These are phyloP conservation scores for Lutraria rhynchaena DNA, from an alignment of 1,140 invertebrate species.

Conservation along the genomic window DNA sequence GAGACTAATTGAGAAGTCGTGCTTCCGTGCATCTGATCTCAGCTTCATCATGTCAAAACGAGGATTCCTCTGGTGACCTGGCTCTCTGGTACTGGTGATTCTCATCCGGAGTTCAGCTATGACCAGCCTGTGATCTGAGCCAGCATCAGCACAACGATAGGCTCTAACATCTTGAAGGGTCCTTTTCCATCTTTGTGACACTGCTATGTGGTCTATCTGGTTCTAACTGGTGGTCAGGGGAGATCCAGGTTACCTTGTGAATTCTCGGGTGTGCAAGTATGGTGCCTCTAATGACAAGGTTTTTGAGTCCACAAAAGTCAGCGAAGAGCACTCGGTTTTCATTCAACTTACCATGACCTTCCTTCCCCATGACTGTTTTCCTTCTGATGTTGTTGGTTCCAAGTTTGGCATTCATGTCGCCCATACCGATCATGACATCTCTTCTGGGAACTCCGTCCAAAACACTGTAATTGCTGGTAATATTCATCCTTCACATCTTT, in stretches of 20 bases:
- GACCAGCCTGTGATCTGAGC: background rate
- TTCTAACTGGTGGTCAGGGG: too few relatives aligned
- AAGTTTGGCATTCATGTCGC: constrained; percentile 65
- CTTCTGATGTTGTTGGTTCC: constrained; percentile 51
- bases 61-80: background rate
- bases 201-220: constrained; percentile 44
- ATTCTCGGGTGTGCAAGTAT: constrained; percentile 35
- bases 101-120: background rate
- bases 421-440: constrained; percentile 56
- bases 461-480: constrained; percentile 53
- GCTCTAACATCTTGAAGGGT: background rate
- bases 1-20: background rate
- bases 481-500: constrained; percentile 57
- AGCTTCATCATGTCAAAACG: background rate
- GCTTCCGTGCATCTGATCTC: background rate
- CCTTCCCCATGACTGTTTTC: constrained; percentile 50
- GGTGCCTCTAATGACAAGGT: constrained; percentile 50
- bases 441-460: constrained; percentile 52
- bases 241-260: too few relatives aligned
- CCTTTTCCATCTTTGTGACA: background rate
- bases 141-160: too few relatives aligned
- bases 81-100: background rate
- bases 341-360: constrained; percentile 44
- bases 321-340: constrained; percentile 62
- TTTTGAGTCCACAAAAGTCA: constrained; percentile 59